Percentiles rank a stretch among this genome's conserved stretches.
Conservation (phyloP, 2,888 invertebrate species). For the Platerodrilus igneus region DNA sequence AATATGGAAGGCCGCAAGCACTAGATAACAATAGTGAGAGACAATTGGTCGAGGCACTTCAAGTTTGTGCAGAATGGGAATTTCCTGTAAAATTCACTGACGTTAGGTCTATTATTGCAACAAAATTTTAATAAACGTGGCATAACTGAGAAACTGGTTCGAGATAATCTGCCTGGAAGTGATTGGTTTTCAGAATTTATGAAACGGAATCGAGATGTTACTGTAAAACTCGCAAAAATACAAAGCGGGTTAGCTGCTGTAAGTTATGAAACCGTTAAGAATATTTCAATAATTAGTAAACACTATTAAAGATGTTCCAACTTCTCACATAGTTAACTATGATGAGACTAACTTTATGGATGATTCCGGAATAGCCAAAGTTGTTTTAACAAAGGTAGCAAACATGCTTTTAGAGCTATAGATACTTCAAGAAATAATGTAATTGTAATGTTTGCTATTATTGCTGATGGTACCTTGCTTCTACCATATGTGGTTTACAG, state of each 20-base stretch:
- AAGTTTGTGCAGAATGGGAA: constrained; percentile 10
- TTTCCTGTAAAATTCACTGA: constrained; percentile 5
- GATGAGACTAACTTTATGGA: constrained; percentile 37
- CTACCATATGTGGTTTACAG: constrained; percentile 37
- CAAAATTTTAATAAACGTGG: constrained; percentile 4
- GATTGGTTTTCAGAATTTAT: constrained; percentile 20
- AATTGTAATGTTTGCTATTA: constrained; percentile 35
- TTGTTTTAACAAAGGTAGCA: constrained; percentile 19
- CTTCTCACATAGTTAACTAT: constrained; percentile 34
- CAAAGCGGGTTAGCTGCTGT: constrained; percentile 13
- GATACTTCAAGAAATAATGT: constrained; percentile 23
- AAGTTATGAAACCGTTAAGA: constrained; percentile 18
- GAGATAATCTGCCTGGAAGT: too few species aligned
- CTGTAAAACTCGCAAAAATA: constrained; percentile 16
- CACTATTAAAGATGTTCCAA: constrained; percentile 5
- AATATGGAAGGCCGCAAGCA: constrained; percentile 5
- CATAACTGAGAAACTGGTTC: constrained; percentile 12
- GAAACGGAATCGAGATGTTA: constrained; percentile 12
- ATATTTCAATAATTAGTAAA: constrained; percentile 26
- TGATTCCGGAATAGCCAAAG: constrained; percentile 30
- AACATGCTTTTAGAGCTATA: constrained; percentile 20
- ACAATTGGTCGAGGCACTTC: too few species aligned
- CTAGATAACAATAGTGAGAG: too few species aligned
- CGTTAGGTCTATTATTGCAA: constrained; percentile 5
- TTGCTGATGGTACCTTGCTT: constrained; percentile 31